Evolutionary conservation across 1,140 invertebrate genomes (phyloP).

Genomic region (Ceratina japonica): DNA sequence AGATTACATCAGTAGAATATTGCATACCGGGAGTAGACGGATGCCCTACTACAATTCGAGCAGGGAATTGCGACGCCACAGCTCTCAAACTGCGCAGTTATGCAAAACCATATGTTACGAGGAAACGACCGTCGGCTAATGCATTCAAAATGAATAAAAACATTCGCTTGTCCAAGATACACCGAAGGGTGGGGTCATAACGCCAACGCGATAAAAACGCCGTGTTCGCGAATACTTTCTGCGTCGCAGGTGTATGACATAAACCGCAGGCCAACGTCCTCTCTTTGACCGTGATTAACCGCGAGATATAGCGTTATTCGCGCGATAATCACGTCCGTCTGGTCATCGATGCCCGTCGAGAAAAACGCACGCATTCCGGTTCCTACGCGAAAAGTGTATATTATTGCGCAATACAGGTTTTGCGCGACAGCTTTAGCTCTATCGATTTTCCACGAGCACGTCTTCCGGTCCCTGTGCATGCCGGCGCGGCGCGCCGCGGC

Average conservation of each 20-base stretch:
- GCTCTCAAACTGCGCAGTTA: conserved; percentile 10
- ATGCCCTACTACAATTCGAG: no score
- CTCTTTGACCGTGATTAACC: neutral
- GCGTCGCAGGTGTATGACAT: neutral
- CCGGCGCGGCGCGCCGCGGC: conserved; percentile 15
- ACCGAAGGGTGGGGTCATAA: neutral
- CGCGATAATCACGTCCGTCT: neutral
- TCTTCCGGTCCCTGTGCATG: conserved; percentile 13
- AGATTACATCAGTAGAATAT: neutral
- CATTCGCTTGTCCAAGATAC: neutral
- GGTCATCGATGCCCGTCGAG: no score
- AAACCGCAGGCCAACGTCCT: neutral
- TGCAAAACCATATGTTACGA: neutral
- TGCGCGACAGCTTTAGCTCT: conserved; percentile 42
- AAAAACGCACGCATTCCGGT: neutral
- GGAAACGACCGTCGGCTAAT: neutral
- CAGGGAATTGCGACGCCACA: neutral
- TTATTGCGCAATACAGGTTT: conserved; percentile 38
- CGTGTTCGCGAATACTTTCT: conserved; percentile 8
- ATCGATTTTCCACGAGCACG: conserved; percentile 53
- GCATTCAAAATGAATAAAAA: neutral
- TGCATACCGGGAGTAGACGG: no score
- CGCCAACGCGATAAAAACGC: neutral
- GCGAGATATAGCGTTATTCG: neutral
- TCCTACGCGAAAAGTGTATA: neutral